Conservation (phyloP, 2,113 vertebrate genomes). For the Phylloscopus whistleri region DNA sequence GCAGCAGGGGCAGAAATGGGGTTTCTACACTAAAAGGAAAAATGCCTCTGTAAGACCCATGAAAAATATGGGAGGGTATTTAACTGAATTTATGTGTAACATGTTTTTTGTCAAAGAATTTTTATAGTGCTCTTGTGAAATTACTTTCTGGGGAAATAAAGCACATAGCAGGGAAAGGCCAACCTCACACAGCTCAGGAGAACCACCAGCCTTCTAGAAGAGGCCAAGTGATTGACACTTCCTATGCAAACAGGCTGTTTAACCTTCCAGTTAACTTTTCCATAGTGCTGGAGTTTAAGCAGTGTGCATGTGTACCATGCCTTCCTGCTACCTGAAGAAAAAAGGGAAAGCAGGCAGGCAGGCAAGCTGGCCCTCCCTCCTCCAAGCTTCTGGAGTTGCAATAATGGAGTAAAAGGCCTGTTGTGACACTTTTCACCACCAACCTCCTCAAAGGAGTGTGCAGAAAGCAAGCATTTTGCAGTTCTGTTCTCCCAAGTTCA, state of each 20-base stretch:
- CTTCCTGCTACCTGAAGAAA: background rate
- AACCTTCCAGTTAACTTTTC: background rate
- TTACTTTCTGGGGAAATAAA: background rate
- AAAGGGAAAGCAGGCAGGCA: background rate
- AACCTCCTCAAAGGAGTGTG: background rate
- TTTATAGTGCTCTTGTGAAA: background rate
- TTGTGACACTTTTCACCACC: background rate
- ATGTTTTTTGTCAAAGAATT: background rate
- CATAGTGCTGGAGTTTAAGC: background rate
- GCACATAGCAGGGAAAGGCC: background rate
- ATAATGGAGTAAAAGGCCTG: background rate
- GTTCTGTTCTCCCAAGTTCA: background rate
- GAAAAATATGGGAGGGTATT: background rate
- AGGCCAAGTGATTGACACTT: background rate
- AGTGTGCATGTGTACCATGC: accelerated
- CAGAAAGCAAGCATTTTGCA: background rate
- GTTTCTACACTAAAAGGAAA: background rate
- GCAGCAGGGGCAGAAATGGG: background rate
- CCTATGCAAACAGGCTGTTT: background rate
- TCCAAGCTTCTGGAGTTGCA: background rate
- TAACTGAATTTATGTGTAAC: background rate
- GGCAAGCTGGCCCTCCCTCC: background rate
- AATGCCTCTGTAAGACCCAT: accelerated
- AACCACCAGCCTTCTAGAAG: background rate
- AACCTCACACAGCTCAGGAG: background rate